Base-by-base conservation (phyloP, 2,113 vertebrate genomes). In the Microcebus murinus region DNA sequence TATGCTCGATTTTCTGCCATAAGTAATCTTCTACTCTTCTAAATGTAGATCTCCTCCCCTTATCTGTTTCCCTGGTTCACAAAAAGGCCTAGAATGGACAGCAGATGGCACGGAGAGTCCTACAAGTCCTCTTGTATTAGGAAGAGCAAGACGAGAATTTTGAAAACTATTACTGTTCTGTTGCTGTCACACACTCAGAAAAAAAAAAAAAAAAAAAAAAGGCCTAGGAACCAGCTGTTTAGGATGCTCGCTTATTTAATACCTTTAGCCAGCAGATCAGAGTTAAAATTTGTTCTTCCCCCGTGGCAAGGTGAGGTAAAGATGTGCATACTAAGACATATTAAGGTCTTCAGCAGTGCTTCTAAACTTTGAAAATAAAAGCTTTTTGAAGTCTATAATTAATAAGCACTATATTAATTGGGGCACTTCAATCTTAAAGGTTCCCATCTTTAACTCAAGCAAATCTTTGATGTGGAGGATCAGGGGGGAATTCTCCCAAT, bases 361-460 rank as follows among this genome's bases (percentile, higher is more conserved):
- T 67, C 48, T 17, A 50, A 76, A 90, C 90, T 92, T 95, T 84
- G 92, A 90, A 92, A 98, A 92, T 76, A 94, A 59, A 84, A 86
- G 76, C 85, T 84, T 63, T 90, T 89, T 65, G 91, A 87, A 93
- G 90, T 45, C 90, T 90, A 10, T 94, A 96, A 95, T 96, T 95
- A 97, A 91, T 90, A 87, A 92, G 84, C 20, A 31, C 42, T 85
- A 23, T 94, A 92, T 87, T 97, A 92, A 95, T 96, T 81, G 87
- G 95, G 45, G 23, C 86, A 71, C 57, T 73, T 90, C 77, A 39
- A 31, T 95, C 93, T 76, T 55, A 34, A 71, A 52, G 68, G 27
- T 67, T 77, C 48, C 71, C 10, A 61, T 76, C 83, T 83, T 85
- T 93, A 73, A 71, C 29, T 3, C 71, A 50, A 74, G 39, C 39